phyloP scores from a whole-genome alignment of 2,113 vertebrate genomes.

The Nothocercus julius region DNA sequence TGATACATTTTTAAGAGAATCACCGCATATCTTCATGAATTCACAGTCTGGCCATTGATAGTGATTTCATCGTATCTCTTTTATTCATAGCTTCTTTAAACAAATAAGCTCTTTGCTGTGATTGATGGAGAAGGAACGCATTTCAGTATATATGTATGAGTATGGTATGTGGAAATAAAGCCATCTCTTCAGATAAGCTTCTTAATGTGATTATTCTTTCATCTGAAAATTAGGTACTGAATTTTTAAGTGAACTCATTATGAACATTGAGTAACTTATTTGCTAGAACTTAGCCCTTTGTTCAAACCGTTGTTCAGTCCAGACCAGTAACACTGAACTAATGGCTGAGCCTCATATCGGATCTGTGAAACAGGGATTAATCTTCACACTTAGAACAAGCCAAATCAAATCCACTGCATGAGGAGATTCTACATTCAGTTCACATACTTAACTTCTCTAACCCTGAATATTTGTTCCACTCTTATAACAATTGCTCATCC shows the following conservation, averaged over 20 bases:
- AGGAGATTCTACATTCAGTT: not conserved
- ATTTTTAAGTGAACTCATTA: not conserved
- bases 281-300: not conserved
- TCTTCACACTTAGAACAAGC: not conserved
- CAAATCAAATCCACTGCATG: not conserved
- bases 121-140: conserved; percentile 4
- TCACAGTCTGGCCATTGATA: conserved; percentile 33
- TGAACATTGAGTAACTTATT: not conserved
- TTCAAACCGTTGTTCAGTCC: not conserved
- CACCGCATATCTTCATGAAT: conserved; percentile 47
- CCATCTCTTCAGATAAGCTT: not conserved
- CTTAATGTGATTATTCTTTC: not conserved
- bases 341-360: not conserved
- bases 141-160: not conserved
- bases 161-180: conserved; percentile 17
- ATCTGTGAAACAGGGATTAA: not conserved
- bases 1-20: conserved; percentile 44
- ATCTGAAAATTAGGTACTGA: not conserved
- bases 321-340: not conserved
- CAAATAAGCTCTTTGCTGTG: conserved; percentile 25
- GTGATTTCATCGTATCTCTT: conserved; percentile 44
- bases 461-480: not conserved
- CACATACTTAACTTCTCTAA: not conserved
- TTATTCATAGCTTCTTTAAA: conserved; percentile 41
- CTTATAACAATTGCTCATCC: not conserved